Evolutionary conservation across 2,113 vertebrate genomes (phyloP).

Genomic region (Sterrhoptilus dennistouni): DNA sequence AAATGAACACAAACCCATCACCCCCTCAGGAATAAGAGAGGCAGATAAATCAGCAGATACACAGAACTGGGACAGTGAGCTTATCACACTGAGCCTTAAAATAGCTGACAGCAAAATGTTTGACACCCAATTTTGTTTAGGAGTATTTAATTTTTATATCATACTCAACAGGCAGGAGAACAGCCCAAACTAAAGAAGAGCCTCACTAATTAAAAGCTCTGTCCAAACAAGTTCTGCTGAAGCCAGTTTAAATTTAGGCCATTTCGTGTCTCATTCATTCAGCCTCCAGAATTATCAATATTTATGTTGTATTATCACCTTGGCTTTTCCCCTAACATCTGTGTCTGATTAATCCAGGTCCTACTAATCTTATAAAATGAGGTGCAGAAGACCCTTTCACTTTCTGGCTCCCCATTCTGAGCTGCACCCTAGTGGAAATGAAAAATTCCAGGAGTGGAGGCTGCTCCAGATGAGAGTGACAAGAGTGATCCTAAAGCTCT

Average conservation of each 20-base stretch:
- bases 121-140: neutral
- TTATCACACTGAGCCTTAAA: neutral
- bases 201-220: neutral
- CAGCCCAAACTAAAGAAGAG: neutral
- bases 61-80: neutral
- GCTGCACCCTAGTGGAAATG: neutral
- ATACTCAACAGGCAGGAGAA: neutral
- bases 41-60: neutral
- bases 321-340: neutral
- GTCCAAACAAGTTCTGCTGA: neutral
- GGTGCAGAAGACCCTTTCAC: neutral
- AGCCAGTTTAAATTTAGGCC: neutral
- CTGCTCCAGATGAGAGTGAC: neutral
- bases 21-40: neutral
- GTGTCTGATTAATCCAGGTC: neutral
- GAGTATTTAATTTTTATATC: neutral
- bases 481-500: neutral
- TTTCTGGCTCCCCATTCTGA: neutral
- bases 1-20: neutral
- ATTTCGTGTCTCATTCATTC: neutral
- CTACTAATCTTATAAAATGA: neutral
- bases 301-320: neutral
- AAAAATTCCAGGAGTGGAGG: neutral
- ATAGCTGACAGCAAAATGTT: neutral
- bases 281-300: neutral